These are phyloP conservation scores for Apolygus lucorum DNA, from an alignment of 1,140 invertebrate genomes.

Conservation along the genomic window DNA sequence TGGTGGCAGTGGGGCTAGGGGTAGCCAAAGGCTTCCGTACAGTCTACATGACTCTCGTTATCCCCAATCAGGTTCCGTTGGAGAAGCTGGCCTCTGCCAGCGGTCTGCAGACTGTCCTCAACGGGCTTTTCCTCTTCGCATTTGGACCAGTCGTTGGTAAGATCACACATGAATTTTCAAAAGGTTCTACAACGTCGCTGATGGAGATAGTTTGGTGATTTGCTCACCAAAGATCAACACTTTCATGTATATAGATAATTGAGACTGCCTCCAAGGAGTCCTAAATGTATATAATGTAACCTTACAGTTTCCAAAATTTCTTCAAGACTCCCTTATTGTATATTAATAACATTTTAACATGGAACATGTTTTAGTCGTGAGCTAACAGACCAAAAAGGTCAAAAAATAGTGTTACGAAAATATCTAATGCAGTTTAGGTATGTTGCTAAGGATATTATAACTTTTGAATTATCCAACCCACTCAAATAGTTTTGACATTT, in stretches of 20 bases:
- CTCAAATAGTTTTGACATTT: too few species aligned
- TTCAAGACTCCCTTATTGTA: too few species aligned
- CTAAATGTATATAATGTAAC: background rate
- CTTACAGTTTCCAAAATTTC: background rate
- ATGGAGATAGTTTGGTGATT: background rate
- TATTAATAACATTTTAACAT: too few species aligned
- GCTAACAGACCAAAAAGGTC: too few species aligned
- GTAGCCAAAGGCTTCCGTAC: slow-evolving; percentile 58
- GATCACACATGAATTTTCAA: background rate
- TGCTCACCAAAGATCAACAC: background rate
- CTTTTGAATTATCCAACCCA: too few species aligned
- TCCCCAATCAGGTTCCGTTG: slow-evolving; percentile 55
- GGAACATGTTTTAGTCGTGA: too few species aligned
- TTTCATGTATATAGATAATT: background rate
- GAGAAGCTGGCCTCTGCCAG: slow-evolving; percentile 54
- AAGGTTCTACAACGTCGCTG: background rate
- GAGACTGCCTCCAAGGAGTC: background rate
- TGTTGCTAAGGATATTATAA: too few species aligned
- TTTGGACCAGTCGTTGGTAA: slow-evolving; percentile 54
- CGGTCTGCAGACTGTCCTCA: slow-evolving; percentile 52
- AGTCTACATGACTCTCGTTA: slow-evolving; percentile 57
- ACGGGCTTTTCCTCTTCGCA: slow-evolving; percentile 44
- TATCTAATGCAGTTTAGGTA: too few species aligned
- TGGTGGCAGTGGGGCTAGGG: slow-evolving; percentile 44
- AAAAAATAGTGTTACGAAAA: too few species aligned